These are phyloP conservation scores for Trigoniulus corallinus DNA, from an alignment of 1,140 invertebrate genomes.

Conservation along the genomic window DNA sequence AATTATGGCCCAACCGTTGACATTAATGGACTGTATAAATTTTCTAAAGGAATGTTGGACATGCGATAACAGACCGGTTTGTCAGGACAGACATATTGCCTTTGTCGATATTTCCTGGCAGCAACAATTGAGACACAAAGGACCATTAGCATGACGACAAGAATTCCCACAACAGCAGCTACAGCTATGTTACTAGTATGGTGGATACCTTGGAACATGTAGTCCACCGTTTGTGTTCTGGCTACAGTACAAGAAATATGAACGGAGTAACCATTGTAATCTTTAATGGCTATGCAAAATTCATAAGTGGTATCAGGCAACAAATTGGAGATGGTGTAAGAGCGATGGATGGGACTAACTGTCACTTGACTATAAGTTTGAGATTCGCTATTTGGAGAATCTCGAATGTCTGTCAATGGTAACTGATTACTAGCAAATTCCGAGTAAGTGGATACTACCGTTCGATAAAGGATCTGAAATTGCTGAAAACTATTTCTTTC, in stretches of 20 bases:
- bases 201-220: conserved; percentile 21
- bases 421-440: neutral
- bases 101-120: conserved; percentile 20
- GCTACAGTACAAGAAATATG: conserved; percentile 26
- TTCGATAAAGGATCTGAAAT: conserved; percentile 26
- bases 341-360: conserved; percentile 18
- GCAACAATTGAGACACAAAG: conserved; percentile 19
- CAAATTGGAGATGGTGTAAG: conserved; percentile 28
- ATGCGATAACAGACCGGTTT: conserved; percentile 15
- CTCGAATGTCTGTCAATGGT: neutral
- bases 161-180: conserved; percentile 20
- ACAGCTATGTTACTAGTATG: conserved; percentile 21
- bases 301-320: conserved; percentile 26
- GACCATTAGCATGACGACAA: conserved; percentile 17
- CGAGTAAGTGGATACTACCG: neutral
- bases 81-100: conserved; percentile 24
- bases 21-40: conserved; percentile 19
- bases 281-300: conserved; percentile 28
- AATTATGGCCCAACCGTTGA: conserved; percentile 6
- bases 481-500: conserved; percentile 23
- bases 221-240: conserved; percentile 15
- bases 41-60: conserved; percentile 27
- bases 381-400: neutral
- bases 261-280: conserved; percentile 14
- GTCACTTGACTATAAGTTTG: conserved; percentile 9